Evolutionary conservation across 2,888 invertebrate species (phyloP).

Genomic region (Linnaemya tessellans): DNA sequence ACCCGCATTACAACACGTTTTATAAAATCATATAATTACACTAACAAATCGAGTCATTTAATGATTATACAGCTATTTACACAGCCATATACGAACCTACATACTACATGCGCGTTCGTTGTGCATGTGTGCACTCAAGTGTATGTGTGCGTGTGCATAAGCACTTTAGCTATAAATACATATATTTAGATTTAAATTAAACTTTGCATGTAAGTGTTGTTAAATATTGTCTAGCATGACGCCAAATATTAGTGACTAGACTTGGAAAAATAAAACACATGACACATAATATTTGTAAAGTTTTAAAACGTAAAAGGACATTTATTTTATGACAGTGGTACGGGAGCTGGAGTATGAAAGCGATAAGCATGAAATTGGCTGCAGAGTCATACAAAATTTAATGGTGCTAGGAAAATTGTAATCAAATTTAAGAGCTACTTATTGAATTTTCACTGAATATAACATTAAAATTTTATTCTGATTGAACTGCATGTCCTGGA

Average conservation of each 20-base stretch:
- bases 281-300: slow-evolving; percentile 59
- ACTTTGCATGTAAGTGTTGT: slow-evolving; percentile 71
- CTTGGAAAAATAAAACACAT: slow-evolving; percentile 55
- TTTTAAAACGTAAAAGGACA: slow-evolving; percentile 47
- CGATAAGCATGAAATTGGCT: background rate
- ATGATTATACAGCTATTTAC: slow-evolving; percentile 36
- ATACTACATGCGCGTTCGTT: background rate
- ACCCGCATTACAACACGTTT: slow-evolving; percentile 60
- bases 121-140: background rate
- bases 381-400: background rate
- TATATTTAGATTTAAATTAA: slow-evolving; percentile 58
- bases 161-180: slow-evolving; percentile 14
- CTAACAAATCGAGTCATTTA: slow-evolving; percentile 42
- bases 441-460: too few relatives aligned
- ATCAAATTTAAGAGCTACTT: too few relatives aligned
- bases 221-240: slow-evolving; percentile 71
- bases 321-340: slow-evolving; percentile 30
- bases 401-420: background rate
- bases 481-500: too few relatives aligned
- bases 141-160: background rate
- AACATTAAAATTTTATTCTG: too few relatives aligned
- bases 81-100: background rate
- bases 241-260: slow-evolving; percentile 71
- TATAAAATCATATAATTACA: slow-evolving; percentile 24
- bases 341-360: background rate